Evolutionary conservation across 2,797 vertebrate genomes (phyloP).

Genomic region (Sebastes elongatus): DNA sequence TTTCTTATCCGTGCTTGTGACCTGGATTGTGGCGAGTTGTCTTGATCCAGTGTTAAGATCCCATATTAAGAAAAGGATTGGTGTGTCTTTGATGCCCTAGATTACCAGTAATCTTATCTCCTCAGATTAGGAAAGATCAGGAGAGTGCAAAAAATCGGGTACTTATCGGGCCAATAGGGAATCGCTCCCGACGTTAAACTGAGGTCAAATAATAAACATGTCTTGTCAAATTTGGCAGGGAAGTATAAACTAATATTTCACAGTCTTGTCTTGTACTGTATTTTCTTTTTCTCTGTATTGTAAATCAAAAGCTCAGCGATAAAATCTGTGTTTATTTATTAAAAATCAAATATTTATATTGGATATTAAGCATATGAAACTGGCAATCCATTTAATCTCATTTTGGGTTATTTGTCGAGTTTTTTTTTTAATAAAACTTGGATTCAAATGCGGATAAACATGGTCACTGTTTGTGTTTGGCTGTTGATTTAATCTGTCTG

Average conservation of each 20-base stretch:
- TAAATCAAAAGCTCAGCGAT: constrained; percentile 4
- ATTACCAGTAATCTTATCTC: constrained; percentile 77
- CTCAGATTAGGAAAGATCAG: constrained; percentile 66
- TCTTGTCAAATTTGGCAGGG: not conserved
- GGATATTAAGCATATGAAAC: constrained; percentile 26
- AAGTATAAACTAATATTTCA: not conserved
- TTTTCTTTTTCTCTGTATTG: not conserved
- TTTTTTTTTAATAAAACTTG: not conserved
- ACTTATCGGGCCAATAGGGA: constrained; percentile 66
- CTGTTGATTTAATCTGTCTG: constrained; percentile 49
- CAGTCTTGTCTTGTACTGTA: not conserved
- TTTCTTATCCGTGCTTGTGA: constrained; percentile 42
- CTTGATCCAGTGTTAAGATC: constrained; percentile 83
- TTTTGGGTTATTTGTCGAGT: not conserved
- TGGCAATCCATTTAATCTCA: constrained; percentile 16
- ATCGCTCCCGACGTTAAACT: constrained; percentile 7
- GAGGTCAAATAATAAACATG: constrained; percentile 24
- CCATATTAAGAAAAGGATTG: constrained; percentile 75
- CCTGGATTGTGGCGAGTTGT: constrained; percentile 74
- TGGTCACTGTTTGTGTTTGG: constrained; percentile 26
- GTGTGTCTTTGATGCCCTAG: constrained; percentile 76
- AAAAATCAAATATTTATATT: constrained; percentile 23
- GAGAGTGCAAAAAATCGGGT: constrained; percentile 61
- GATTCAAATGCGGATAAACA: constrained; percentile 19
- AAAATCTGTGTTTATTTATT: constrained; percentile 13